Percentiles rank a stretch among this genome's conserved stretches.
Evolutionary conservation across 92 coral and sea anemone genomes (phyloP).

Genomic region (Bergia sp.): DNA sequence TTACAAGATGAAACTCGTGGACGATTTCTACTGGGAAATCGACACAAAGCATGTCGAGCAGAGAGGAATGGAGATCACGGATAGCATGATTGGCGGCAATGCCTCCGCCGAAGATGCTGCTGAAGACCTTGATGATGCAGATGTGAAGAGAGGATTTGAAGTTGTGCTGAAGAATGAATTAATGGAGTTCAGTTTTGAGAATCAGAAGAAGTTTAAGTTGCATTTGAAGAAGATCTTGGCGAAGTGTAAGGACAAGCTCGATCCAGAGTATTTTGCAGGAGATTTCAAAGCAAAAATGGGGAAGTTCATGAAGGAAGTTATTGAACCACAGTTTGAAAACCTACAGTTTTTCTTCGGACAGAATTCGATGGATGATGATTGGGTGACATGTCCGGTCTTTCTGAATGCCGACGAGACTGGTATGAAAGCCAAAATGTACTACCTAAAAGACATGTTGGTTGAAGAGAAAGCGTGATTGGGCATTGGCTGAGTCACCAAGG

Average conservation of each 20-base stretch:
- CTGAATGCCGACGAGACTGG: conserved; percentile 16
- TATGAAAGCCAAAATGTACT: conserved; percentile 28
- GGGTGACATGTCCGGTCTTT: conserved; percentile 45
- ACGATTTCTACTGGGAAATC: conserved; percentile 48
- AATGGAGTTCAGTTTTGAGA: not conserved
- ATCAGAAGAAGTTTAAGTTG: not conserved
- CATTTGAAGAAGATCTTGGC: conserved; percentile 21
- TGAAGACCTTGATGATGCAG: conserved; percentile 15
- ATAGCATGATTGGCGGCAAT: conserved; percentile 59
- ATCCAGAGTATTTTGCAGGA: not conserved
- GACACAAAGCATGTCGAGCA: not conserved
- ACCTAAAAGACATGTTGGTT: conserved; percentile 48
- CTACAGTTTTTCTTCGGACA: conserved; percentile 42
- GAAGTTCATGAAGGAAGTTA: not conserved
- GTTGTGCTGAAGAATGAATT: conserved; percentile 44
- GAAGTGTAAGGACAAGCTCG: conserved; percentile 9
- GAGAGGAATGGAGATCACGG: conserved; percentile 34
- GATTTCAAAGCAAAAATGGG: conserved; percentile 26
- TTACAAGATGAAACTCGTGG: conserved; percentile 36
- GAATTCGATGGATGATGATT: not conserved
- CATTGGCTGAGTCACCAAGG: not conserved
- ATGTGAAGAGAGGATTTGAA: conserved; percentile 31
- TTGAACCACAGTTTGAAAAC: not conserved
- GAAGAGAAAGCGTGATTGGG: conserved; percentile 44
- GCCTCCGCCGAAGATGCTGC: conserved; percentile 52